Percentiles rank a stretch among this genome's conserved stretches.
These are phyloP conservation scores for Drosophila picticornis DNA, from an alignment of 2,888 invertebrate genomes.

Conservation along the genomic window DNA sequence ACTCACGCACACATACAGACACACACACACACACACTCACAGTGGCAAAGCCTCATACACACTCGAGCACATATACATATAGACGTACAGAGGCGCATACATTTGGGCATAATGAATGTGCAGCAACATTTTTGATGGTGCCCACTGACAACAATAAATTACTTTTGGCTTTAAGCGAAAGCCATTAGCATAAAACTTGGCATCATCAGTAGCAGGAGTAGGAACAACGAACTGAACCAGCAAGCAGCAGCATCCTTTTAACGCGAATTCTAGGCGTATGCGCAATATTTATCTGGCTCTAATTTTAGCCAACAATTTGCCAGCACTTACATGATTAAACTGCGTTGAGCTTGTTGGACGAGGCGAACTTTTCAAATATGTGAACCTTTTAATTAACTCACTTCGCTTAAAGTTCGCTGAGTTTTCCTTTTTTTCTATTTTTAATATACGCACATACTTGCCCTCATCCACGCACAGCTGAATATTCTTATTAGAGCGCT, in stretches of 20 bases:
- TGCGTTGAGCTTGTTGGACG: constrained; percentile 54
- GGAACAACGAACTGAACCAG: constrained; percentile 25
- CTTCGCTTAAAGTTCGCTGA: constrained; percentile 41
- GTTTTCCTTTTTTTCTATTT: constrained; percentile 27
- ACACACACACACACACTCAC: constrained; percentile 35
- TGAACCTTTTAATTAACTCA: constrained; percentile 78
- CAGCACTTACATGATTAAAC: constrained; percentile 80
- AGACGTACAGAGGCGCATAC: constrained; percentile 43
- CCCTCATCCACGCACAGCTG: constrained; percentile 1
- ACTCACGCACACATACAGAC: constrained; percentile 10
- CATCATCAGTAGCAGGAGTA: constrained; percentile 59
- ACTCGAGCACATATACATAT: constrained; percentile 10
- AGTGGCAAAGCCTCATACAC: constrained; percentile 21
- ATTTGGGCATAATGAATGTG: constrained; percentile 79
- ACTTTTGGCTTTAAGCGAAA: constrained; percentile 82
- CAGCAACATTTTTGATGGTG: constrained; percentile 82
- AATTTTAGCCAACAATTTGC: constrained; percentile 81
- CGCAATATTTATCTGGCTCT: constrained; percentile 81
- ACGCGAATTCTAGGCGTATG: constrained; percentile 73
- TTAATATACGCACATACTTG: constrained; percentile 43
- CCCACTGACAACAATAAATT: constrained; percentile 82
- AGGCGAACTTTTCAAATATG: constrained; percentile 75
- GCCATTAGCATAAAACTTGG: constrained; percentile 82
- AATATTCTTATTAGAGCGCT: constrained; percentile 25
- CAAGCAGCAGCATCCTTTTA: constrained; percentile 56